Evolutionary conservation across 2,888 invertebrate species (phyloP).

Genomic region (Physocephala rufipes): DNA sequence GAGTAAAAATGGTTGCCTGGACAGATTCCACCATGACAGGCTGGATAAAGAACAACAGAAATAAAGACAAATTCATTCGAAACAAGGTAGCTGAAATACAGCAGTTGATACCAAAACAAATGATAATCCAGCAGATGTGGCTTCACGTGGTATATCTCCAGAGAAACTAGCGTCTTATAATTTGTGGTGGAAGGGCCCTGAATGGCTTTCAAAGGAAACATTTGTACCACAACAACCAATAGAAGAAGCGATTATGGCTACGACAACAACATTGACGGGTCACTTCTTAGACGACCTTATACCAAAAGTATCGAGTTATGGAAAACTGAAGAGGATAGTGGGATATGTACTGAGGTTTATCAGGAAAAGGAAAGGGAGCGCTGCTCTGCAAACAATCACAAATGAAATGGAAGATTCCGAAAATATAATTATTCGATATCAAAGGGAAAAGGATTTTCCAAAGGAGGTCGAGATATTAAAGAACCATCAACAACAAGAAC

Average conservation of each 20-base stretch:
- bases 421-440: not conserved
- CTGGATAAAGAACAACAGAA: not conserved
- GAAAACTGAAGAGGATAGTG: constrained; percentile 10
- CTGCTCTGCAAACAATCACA: not conserved
- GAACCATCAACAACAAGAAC: too few relatives aligned
- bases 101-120: too few relatives aligned
- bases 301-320: not conserved
- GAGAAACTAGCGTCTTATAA: not conserved
- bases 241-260: constrained; percentile 9
- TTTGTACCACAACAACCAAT: not conserved
- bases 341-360: not conserved
- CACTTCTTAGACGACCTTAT: not conserved
- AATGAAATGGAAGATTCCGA: constrained; percentile 3
- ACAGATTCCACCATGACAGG: constrained; percentile 1
- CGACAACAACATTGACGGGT: not conserved
- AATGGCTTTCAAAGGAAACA: too few relatives aligned
- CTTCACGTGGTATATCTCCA: constrained; percentile 9
- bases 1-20: not conserved
- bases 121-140: too few relatives aligned
- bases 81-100: too few relatives aligned
- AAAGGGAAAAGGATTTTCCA: not conserved
- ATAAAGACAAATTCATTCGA: constrained; percentile 37
- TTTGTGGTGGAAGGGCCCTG: too few relatives aligned
- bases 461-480: not conserved
- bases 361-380: not conserved